These are phyloP conservation scores for Holacanthus passer DNA, from an alignment of 2,113 vertebrate genomes.

Conservation along the genomic window DNA sequence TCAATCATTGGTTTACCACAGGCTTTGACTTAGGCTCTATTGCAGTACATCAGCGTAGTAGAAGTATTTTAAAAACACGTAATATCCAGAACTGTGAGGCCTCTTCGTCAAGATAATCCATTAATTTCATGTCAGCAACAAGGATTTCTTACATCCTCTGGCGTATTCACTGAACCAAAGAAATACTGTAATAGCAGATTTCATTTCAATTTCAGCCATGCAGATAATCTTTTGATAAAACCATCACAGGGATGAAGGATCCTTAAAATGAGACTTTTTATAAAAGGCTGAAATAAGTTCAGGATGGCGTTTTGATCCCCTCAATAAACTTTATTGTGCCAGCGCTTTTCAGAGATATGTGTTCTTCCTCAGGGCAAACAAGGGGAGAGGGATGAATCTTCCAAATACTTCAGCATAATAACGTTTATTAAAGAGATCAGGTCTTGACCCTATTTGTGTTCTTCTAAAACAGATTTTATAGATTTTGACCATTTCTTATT, in stretches of 20 bases:
- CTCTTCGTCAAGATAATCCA: not conserved
- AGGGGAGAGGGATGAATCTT: not conserved
- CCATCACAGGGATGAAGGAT: not conserved
- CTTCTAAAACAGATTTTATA: not conserved
- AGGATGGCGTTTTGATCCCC: not conserved
- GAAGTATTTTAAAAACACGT: not conserved
- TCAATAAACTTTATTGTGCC: not conserved
- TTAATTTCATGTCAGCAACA: not conserved
- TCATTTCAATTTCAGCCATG: constrained; percentile 3
- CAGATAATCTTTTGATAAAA: constrained; percentile 19
- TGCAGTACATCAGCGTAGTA: not conserved
- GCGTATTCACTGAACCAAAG: not conserved
- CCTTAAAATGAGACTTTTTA: not conserved
- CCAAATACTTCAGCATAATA: not conserved
- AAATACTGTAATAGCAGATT: not conserved
- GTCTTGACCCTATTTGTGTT: not conserved
- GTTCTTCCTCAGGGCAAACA: not conserved
- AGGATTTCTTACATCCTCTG: not conserved
- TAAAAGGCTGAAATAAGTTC: not conserved
- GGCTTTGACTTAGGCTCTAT: not conserved
- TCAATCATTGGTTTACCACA: constrained; percentile 27
- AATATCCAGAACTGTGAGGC: not conserved
- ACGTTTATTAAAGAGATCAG: not conserved
- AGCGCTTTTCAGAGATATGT: not conserved
- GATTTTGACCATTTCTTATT: not conserved